Base-by-base conservation (phyloP, 2,888 invertebrate species). In the Acleris cristana region DNA sequence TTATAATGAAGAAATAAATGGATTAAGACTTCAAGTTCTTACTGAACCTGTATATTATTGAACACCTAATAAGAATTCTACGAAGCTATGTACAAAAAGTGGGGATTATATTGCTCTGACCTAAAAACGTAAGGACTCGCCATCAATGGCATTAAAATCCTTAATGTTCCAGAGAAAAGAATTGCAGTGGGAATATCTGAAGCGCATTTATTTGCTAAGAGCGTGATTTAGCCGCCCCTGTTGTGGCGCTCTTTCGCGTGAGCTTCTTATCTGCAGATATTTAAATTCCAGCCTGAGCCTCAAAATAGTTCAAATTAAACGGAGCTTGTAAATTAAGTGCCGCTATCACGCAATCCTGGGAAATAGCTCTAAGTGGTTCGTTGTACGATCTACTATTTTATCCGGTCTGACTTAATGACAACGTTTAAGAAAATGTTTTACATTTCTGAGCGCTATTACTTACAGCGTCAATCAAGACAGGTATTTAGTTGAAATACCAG, bases 241-340 rank as follows among this genome's bases (percentile, higher is more conserved):
- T 74, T 74, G 81, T 72, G 77, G 76, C 74, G 79, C 78, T 79
- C 81, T 79, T 83, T 92, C 87, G 91, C 90, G 92, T 90, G 90
- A 85, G 85, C 85, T 87, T 82, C 90, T 92, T 92, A 92, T 92
- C 92, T 91, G 78, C 77, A 84, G 85, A 85, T 87, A 87, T 88
- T 88, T 88, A 87, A 88, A 88, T 87, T 87, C 86, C 85, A 75
- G 78, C 76, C 80, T 79, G 81, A 86, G 83, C 84, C 87, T 86
- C 87, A 86, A 87, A 88, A 88, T 88, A 88, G 88, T 87, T 88
- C 80, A 86, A 87, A 87, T 88, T 87, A 87, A 88, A 88, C 83
- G 86, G 86, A 85, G 86, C 87, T 87, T 87, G 87, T 90, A 89
- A 90, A 90, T 91, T 92, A 91, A 92, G 91, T 91, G 92, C 90